Base-by-base conservation (phyloP, 2,888 invertebrate genomes). In the Hirtodrosophila duncani region DNA sequence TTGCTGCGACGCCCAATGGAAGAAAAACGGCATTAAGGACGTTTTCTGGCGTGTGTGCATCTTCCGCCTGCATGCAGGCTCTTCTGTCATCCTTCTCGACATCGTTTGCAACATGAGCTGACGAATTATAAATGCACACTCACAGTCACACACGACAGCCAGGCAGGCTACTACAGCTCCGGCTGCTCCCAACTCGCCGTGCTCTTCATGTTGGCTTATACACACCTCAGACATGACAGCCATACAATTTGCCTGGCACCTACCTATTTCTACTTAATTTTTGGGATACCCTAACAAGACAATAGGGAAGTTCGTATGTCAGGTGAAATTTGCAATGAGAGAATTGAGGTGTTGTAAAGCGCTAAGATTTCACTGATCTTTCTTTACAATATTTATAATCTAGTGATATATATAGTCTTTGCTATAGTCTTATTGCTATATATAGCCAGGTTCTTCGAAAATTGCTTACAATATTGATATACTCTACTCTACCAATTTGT, bases 81-180 rank as follows among this genome's bases (percentile, higher is more conserved):
- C 13, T 9, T 3, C 23, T 9, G 31, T 26, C 45, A 30, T 11
- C 37, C 20, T 24, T 30, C 56, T 48, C 42, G 51, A 16, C 45
- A 49, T 41, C 63, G 45, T 55, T 30, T 34, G 59, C 67, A 60
- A 52, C 57, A 59, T 56, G 46, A 63, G 59, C 51, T 64, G 52
- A 71, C 66, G 63, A 66, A 71, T 75, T 75, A 72, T 60, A 66
- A 60, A 75, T 72, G 62, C 77, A 68, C 50, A 63, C 48, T 49
- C 23, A 45, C 38, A 41, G 18, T 29, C 29, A 20, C 20, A 26
- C 23, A 46, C n/a, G 13, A 18, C 14, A 9, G 13, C 5, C 11
- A 16, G 36, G 20, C 4, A 55, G 27, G 17, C 31, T 29, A 43
- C 26, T 23, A 17, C 37, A 21, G 16, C 13, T 21, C 10, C 9